Evolutionary conservation across 2,888 invertebrate species (phyloP).

Genomic region (Clivina fossor): DNA sequence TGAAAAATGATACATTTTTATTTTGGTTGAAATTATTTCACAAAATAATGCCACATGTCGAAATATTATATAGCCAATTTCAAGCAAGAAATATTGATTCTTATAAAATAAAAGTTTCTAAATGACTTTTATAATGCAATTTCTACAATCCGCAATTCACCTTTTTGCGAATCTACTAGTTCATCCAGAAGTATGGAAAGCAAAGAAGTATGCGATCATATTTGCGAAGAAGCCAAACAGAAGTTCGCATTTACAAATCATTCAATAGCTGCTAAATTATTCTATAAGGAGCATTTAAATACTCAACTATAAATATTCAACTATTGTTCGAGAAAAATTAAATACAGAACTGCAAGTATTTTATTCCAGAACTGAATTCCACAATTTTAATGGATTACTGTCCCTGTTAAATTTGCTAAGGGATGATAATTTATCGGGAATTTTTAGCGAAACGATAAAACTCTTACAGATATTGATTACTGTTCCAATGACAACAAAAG

Average conservation of each 20-base stretch:
- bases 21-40: too few relatives aligned
- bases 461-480: slow-evolving; percentile 35
- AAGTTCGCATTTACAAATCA: slow-evolving; percentile 37
- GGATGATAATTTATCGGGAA: slow-evolving; percentile 34
- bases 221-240: slow-evolving; percentile 33
- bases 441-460: slow-evolving; percentile 31
- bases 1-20: too few relatives aligned
- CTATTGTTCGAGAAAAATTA: slow-evolving; percentile 33
- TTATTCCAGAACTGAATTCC: slow-evolving; percentile 35
- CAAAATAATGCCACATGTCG: too few relatives aligned
- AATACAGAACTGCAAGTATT: slow-evolving; percentile 34
- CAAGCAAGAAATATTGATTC: too few relatives aligned
- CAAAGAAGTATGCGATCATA: slow-evolving; percentile 39
- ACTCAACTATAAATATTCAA: slow-evolving; percentile 28
- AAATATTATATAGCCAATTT: too few relatives aligned
- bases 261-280: slow-evolving; percentile 36
- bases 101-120: too few relatives aligned
- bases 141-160: too few relatives aligned
- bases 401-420: slow-evolving; percentile 33
- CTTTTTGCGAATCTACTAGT: too few relatives aligned
- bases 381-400: slow-evolving; percentile 13
- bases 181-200: slow-evolving; percentile 30
- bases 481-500: slow-evolving; percentile 36
- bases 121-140: too few relatives aligned
- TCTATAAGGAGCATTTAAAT: slow-evolving; percentile 31